phyloP scores from a whole-genome alignment of 2,888 invertebrate species.

The Acanthacorydalis orientalis region DNA sequence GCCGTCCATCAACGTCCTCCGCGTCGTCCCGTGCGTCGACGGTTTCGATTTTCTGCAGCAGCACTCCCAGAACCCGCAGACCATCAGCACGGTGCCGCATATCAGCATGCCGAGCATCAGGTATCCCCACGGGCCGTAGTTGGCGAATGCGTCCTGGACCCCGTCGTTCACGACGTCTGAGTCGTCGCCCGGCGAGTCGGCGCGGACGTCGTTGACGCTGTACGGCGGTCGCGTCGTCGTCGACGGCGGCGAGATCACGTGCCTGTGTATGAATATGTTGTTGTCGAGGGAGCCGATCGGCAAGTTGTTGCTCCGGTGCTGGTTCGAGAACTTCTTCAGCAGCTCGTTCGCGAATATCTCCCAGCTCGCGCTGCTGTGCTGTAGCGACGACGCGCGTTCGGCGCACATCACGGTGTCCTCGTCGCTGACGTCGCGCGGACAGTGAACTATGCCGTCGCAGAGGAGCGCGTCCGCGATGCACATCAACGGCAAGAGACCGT shows the following conservation, averaged over 20 bases:
- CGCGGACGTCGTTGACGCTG: not conserved
- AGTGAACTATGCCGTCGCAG: slow-evolving; percentile 49
- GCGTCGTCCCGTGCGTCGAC: slow-evolving; percentile 13
- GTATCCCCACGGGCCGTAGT: slow-evolving; percentile 60
- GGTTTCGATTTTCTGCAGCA: slow-evolving; percentile 27
- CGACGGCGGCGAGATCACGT: not conserved
- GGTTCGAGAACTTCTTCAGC: not conserved
- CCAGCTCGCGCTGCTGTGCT: not conserved
- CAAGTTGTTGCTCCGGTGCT: not conserved
- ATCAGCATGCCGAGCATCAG: slow-evolving; percentile 52
- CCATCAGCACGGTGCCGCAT: slow-evolving; percentile 49
- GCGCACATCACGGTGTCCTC: slow-evolving; percentile 21
- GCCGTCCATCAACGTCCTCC: slow-evolving; percentile 3
- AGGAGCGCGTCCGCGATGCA: slow-evolving; percentile 47
- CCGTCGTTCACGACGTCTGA: not conserved
- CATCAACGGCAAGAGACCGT: slow-evolving; percentile 24
- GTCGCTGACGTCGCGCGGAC: slow-evolving; percentile 35
- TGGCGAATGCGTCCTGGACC: slow-evolving; percentile 40
- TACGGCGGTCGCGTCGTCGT: slow-evolving; percentile 8
- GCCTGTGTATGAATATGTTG: not conserved
- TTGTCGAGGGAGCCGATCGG: not conserved
- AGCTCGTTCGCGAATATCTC: not conserved
- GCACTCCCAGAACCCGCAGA: slow-evolving; percentile 49
- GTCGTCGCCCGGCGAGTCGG: not conserved
- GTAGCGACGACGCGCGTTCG: slow-evolving; percentile 6